Evolutionary conservation across 92 coral and sea anemone genomes (phyloP).

Genomic region (Palythoa grandis): DNA sequence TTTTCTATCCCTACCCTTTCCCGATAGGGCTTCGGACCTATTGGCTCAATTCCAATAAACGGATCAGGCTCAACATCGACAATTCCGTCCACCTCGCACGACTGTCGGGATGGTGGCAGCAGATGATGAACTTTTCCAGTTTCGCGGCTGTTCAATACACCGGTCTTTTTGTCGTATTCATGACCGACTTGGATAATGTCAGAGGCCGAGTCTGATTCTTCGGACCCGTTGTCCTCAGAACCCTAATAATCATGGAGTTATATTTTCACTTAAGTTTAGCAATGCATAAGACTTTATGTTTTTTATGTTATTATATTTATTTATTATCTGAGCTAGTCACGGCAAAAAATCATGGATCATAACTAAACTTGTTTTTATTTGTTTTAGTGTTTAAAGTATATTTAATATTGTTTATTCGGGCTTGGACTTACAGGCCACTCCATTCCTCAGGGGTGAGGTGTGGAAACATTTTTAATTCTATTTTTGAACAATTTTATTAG

Average conservation of each 20-base stretch:
- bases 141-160: slow-evolving; percentile 79
- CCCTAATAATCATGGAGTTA: slow-evolving; percentile 59
- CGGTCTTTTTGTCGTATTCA: slow-evolving; percentile 88
- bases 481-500: no score
- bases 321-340: no score
- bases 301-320: neutral
- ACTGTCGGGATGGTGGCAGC: slow-evolving; percentile 82
- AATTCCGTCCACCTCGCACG: slow-evolving; percentile 81
- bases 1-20: slow-evolving; percentile 30
- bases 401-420: no score
- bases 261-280: slow-evolving; percentile 22
- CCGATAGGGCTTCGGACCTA: slow-evolving; percentile 5
- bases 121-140: slow-evolving; percentile 81
- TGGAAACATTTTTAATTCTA: no score
- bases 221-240: slow-evolving; percentile 62
- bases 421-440: no score
- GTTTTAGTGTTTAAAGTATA: no score
- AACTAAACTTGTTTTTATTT: no score
- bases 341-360: no score
- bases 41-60: slow-evolving; percentile 30
- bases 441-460: no score
- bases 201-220: slow-evolving; percentile 51
- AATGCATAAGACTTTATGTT: neutral
- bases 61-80: slow-evolving; percentile 13
- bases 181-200: slow-evolving; percentile 48